A percentile compares a stretch with the other conserved stretches of the same genome.
Evolutionary conservation across 1,140 invertebrate species (phyloP).

Genomic region (Drosophila yakuba): DNA sequence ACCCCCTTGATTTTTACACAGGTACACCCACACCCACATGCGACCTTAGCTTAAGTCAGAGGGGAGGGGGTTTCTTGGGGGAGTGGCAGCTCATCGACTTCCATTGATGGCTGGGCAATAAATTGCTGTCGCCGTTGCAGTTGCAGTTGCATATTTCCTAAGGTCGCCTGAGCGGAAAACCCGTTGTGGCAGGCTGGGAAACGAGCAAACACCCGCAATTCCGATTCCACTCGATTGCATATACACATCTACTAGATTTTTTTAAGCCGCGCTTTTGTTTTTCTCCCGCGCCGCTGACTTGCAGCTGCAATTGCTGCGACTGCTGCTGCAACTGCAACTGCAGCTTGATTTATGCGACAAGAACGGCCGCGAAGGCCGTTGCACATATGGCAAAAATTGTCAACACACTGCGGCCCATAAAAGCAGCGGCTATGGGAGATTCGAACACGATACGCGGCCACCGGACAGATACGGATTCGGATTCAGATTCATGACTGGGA

Average conservation of each 20-base stretch:
- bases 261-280: slow-evolving; percentile 28
- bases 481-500: slow-evolving; percentile 31
- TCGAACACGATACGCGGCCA: slow-evolving; percentile 55
- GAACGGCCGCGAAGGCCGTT: slow-evolving; percentile 69
- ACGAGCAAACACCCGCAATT: slow-evolving; percentile 71
- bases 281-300: slow-evolving; percentile 38
- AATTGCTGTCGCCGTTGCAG: slow-evolving; percentile 65
- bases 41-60: slow-evolving; percentile 56
- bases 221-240: slow-evolving; percentile 35
- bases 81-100: slow-evolving; percentile 56
- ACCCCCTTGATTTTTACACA: not conserved
- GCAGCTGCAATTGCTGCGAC: slow-evolving; percentile 50
- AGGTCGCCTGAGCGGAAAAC: slow-evolving; percentile 65
- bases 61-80: slow-evolving; percentile 7
- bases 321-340: slow-evolving; percentile 7
- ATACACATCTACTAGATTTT: not conserved
- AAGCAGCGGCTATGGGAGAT: slow-evolving; percentile 56
- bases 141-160: slow-evolving; percentile 73
- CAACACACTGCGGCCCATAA: slow-evolving; percentile 68
- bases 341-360: slow-evolving; percentile 75
- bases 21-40: slow-evolving; percentile 71
- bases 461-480: slow-evolving; percentile 21
- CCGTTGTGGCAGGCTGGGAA: slow-evolving; percentile 53
- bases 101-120: slow-evolving; percentile 64
- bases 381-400: slow-evolving; percentile 80